Evolutionary conservation across 1,140 invertebrate genomes (phyloP).

Genomic region (Carcinoscorpius rotundicauda): DNA sequence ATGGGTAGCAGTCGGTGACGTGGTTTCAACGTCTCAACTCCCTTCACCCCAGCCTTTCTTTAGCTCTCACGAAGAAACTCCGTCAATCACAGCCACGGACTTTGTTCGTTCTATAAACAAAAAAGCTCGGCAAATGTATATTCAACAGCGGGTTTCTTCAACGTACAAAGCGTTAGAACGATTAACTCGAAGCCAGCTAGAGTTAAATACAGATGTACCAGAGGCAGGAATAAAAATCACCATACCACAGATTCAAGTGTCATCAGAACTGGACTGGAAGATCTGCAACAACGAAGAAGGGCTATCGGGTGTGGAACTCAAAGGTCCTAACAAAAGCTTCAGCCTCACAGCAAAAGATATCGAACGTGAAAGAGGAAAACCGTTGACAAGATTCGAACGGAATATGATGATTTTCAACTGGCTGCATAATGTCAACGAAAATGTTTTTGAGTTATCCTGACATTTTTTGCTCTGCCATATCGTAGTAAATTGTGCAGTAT

Average conservation of each 20-base stretch:
- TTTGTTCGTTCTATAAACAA: constrained; percentile 66
- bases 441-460: constrained; percentile 33
- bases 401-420: constrained; percentile 91
- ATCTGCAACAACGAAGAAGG: constrained; percentile 3
- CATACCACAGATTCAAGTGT: constrained; percentile 15
- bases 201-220: too few species aligned
- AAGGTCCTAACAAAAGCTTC: constrained; percentile 17
- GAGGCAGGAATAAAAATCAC: too few species aligned
- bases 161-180: constrained; percentile 68
- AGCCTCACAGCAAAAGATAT: constrained; percentile 58
- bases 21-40: constrained; percentile 52
- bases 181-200: constrained; percentile 63
- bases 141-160: constrained; percentile 54
- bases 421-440: constrained; percentile 69
- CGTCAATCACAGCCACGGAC: constrained; percentile 52
- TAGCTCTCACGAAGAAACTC: constrained; percentile 17
- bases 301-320: constrained; percentile 14
- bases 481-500: too few species aligned
- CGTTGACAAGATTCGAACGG: constrained; percentile 69
- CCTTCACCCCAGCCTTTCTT: constrained; percentile 49
- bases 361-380: constrained; percentile 64
- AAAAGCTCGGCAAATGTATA: constrained; percentile 61
- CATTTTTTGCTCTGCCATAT: too few species aligned
- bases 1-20: constrained; percentile 66
- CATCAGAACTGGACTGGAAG: constrained; percentile 7